phyloP scores from a whole-genome alignment of 2,113 vertebrate species.

The Crocuta crocuta region DNA sequence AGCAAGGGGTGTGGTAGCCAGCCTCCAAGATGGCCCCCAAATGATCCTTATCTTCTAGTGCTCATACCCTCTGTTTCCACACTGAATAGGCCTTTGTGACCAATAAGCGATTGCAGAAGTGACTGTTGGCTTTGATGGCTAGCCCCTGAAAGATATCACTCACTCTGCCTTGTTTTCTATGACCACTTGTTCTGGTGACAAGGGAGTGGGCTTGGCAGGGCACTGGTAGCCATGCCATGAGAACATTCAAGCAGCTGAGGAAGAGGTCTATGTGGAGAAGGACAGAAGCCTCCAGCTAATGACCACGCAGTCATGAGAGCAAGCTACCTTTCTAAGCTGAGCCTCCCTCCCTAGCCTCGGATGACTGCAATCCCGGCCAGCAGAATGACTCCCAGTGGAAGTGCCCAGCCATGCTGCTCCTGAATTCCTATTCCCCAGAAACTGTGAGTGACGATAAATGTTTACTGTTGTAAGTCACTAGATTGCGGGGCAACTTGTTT shows the following conservation, averaged over 20 bases:
- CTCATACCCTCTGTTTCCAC: background rate
- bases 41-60: background rate
- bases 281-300: background rate
- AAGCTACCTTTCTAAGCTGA: background rate
- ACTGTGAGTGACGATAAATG: background rate
- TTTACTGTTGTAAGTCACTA: background rate
- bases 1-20: too few relatives aligned
- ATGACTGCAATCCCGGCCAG: rapidly evolving
- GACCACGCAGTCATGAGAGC: background rate
- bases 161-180: background rate
- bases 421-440: background rate
- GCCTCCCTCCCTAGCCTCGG: background rate
- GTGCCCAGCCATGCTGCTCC: background rate
- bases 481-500: background rate
- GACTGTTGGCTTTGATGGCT: background rate
- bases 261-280: background rate
- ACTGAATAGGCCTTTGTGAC: background rate
- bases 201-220: background rate
- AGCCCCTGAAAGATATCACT: background rate
- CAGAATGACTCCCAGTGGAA: background rate
- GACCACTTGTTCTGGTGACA: background rate
- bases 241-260: background rate
- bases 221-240: background rate
- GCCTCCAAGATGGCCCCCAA: background rate
- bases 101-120: background rate